Evolutionary conservation across 2,113 vertebrate species (phyloP).

Genomic region (Pollachius pollachius): DNA sequence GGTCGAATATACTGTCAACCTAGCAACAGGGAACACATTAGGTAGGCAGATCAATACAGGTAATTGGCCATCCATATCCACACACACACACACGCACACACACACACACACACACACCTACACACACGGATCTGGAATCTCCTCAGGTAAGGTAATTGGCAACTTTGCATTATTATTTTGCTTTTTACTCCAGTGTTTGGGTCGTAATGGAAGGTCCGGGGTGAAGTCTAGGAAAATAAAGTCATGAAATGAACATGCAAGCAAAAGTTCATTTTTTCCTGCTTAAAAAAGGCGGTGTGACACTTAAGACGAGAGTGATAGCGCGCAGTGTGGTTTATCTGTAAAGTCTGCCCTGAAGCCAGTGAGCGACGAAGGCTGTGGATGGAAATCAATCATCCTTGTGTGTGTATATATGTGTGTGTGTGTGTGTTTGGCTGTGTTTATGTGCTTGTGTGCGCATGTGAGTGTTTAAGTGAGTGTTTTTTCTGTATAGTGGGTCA

Average conservation of each 20-base stretch:
- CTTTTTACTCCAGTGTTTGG: neutral
- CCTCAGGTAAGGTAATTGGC: constrained; percentile 1
- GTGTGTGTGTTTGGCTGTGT: constrained; percentile 17
- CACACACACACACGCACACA: too few relatives aligned
- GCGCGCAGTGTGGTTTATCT: constrained; percentile 43
- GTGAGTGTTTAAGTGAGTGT: neutral
- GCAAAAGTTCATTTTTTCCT: constrained; percentile 19
- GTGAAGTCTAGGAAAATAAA: constrained; percentile 30
- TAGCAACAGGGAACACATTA: constrained; percentile 21
- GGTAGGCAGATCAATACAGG: constrained; percentile 35
- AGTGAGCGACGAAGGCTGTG: constrained; percentile 27
- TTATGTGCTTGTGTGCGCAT: constrained; percentile 23
- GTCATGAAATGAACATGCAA: constrained; percentile 20
- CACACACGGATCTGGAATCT: constrained; percentile 12
- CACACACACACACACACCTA: too few relatives aligned
- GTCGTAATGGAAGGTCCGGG: constrained; percentile 9
- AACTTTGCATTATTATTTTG: constrained; percentile 2
- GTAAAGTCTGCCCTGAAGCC: constrained; percentile 35
- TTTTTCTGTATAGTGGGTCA: neutral
- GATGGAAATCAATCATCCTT: constrained; percentile 30
- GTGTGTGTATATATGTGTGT: constrained; percentile 9
- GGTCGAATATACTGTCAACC: constrained; percentile 32
- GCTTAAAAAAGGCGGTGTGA: constrained; percentile 15
- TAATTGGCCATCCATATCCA: neutral
- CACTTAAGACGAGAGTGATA: constrained; percentile 43